A percentile compares a stretch with the other conserved stretches of the same genome.
Conservation (phyloP, 2,888 invertebrate genomes). For the Rosalia funebris region DNA sequence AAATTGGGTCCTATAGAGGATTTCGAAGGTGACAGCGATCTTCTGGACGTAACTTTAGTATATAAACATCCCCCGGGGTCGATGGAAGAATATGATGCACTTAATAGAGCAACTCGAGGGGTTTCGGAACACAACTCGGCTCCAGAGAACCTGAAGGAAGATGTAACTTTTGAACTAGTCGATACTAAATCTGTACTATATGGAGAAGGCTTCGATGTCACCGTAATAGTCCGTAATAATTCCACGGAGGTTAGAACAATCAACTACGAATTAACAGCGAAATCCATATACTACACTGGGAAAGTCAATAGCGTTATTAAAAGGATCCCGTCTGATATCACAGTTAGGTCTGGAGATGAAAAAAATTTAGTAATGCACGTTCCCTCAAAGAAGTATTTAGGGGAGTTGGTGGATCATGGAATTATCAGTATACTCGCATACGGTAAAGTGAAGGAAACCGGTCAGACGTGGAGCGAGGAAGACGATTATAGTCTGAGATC, state of each 20-base stretch:
- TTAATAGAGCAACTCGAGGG: no score
- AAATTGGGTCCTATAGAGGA: no score
- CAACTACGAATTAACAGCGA: neutral
- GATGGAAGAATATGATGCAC: no score
- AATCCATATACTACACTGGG: neutral
- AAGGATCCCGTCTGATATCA: neutral
- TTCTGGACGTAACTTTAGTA: no score
- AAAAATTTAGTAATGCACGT: neutral
- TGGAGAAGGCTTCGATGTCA: neutral
- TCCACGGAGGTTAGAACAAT: neutral
- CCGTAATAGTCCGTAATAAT: neutral
- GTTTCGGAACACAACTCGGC: no score
- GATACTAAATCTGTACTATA: neutral
- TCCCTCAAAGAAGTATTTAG: neutral
- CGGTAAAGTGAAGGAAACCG: constrained; percentile 82
- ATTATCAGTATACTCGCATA: constrained; percentile 83
- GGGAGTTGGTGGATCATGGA: neutral
- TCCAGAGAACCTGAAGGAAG: neutral
- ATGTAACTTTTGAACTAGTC: neutral
- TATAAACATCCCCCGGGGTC: no score
- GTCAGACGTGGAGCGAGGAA: constrained; percentile 84
- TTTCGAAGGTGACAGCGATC: no score
- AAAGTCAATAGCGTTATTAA: neutral
- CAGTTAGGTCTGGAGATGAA: neutral
- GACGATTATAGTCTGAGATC: constrained; percentile 78